A percentile compares a stretch with the other conserved stretches of the same genome.
Conservation (phyloP, 2,797 vertebrate genomes). For the Cynopterus sphinx region DNA sequence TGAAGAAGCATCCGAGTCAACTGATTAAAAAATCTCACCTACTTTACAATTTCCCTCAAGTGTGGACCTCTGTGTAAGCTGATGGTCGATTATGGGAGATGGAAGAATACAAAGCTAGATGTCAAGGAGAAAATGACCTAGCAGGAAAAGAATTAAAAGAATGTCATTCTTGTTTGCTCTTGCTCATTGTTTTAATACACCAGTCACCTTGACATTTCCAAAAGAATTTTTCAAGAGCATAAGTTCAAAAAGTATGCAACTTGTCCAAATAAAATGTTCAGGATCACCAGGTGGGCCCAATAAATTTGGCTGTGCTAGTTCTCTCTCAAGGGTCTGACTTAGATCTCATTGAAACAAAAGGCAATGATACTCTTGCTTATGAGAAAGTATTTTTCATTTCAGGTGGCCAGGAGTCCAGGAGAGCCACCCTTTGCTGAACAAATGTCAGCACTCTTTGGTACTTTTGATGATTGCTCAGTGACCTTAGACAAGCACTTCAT, state of each 20-base stretch:
- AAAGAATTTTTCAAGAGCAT: conserved; percentile 83
- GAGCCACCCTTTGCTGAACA: not conserved
- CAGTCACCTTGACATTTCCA: conserved; percentile 85
- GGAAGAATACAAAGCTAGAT: conserved; percentile 40
- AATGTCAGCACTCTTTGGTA: not conserved
- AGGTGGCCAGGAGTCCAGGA: not conserved
- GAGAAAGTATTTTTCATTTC: conserved; percentile 26
- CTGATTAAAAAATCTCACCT: not conserved
- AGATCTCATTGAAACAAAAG: not conserved
- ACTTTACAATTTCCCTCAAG: not conserved
- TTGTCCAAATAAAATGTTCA: conserved; percentile 69
- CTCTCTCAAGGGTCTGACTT: not conserved
- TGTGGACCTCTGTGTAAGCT: not conserved
- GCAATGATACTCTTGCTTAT: not conserved
- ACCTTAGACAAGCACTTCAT: not conserved
- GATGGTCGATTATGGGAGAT: conserved; percentile 46
- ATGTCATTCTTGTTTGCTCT: conserved; percentile 84
- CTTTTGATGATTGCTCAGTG: not conserved
- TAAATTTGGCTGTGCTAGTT: not conserved
- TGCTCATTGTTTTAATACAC: conserved; percentile 76
- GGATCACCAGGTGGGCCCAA: not conserved
- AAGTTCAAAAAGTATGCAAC: conserved; percentile 79
- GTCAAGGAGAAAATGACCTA: conserved; percentile 77
- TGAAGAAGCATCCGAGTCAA: not conserved
- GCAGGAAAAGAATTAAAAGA: conserved; percentile 81